Base-by-base conservation (phyloP, 2,113 vertebrate genomes). In the Tupaia chinensis region DNA sequence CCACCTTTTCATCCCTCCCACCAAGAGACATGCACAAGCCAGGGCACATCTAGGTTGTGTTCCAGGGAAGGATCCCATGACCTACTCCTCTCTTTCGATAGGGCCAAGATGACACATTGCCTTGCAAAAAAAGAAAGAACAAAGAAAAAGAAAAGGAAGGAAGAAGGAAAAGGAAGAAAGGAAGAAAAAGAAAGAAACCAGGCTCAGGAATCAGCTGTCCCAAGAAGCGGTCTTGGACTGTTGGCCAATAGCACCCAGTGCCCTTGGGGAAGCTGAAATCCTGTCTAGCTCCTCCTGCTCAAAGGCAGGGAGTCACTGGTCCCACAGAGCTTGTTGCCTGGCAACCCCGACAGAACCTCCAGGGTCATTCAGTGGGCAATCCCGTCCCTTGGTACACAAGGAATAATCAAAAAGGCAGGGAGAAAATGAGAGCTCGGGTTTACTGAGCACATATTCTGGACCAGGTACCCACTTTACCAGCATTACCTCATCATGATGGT, bases 301-400 rank as follows among this genome's bases (percentile, higher is more conserved):
- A 19, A 44, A 68, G 29, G 84, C 60, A 29, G 54, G 60, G 65
- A 94, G 81, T 27, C 20, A 0, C 65, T 9, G 54, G 63, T 27
- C 60, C 84, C 93, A 73, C 87, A 88, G 10, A 73, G 87, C 74
- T 89, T 61, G 95, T 95, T 98, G 96, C 96, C 79, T 96, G 84
- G 95, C 94, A 97, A 97, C 97, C 32, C 53, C 61, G 20, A 87
- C 0, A 81, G 92, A 95, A n/a, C 15, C 94, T 92, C 84, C 85
- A 81, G 90, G 93, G 91, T 91, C 87, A 80, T 68, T 94, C 73
- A 25, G 4, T 91, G 94, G 88, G 85, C 93, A 92, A 78, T 61
- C 77, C 78, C 14, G 65, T 82, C 68, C 73, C 29, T 92, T 20
- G 2, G 7, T 25, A 65, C 58, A 88, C 74, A 87, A 81, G 70